phyloP scores from a whole-genome alignment of 2,888 invertebrate species.

The Acleris holmiana region DNA sequence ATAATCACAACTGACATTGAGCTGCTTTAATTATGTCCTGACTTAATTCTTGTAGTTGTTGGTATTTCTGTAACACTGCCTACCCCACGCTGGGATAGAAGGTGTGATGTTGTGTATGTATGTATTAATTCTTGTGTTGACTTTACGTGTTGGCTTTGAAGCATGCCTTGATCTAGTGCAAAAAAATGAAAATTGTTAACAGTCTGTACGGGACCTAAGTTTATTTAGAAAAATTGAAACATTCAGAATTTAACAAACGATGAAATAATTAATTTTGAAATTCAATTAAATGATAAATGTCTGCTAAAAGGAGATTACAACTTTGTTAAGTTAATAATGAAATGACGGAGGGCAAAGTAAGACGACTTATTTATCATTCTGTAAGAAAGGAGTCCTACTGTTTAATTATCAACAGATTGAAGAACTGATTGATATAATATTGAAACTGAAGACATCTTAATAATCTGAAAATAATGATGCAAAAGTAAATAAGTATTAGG shows the following conservation, averaged over 20 bases:
- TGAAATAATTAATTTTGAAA: neutral
- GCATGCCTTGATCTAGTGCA: too few species aligned
- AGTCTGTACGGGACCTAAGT: too few species aligned
- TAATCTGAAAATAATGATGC: neutral
- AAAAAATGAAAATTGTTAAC: too few species aligned
- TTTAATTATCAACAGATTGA: slow-evolving; percentile 26
- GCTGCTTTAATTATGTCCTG: too few species aligned
- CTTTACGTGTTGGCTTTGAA: too few species aligned
- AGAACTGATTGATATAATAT: slow-evolving; percentile 29
- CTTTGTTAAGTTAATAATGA: slow-evolving; percentile 29
- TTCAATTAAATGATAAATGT: slow-evolving; percentile 27
- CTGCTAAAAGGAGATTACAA: slow-evolving; percentile 37
- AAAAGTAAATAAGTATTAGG: too few species aligned
- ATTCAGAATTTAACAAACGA: neutral
- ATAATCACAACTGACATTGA: too few species aligned
- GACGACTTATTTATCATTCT: slow-evolving; percentile 22
- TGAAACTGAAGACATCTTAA: neutral
- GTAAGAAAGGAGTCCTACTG: slow-evolving; percentile 3
- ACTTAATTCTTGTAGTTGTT: too few species aligned
- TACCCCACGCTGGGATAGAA: too few species aligned
- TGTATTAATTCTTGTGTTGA: too few species aligned
- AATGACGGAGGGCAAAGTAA: slow-evolving; percentile 31
- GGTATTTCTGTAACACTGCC: too few species aligned
- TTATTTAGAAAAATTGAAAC: neutral
- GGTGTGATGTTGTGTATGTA: too few species aligned